A percentile compares a stretch with the other conserved stretches of the same genome.
phyloP scores from a whole-genome alignment of 2,888 invertebrate species.

The Agrochola circellaris region DNA sequence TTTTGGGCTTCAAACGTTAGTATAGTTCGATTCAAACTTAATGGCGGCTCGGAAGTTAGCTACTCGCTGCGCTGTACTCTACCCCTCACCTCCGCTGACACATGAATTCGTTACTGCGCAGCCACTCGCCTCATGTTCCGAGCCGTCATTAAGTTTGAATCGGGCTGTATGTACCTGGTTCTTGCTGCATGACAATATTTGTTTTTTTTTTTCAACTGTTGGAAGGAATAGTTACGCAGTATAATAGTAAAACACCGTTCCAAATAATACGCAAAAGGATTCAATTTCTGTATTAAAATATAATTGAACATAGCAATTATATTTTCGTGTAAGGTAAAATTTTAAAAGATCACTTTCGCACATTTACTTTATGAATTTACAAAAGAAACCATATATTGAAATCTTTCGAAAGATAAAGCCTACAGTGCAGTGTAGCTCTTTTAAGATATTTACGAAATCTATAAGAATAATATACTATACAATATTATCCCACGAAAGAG shows the following conservation, averaged over 20 bases:
- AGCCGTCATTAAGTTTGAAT: too few relatives aligned
- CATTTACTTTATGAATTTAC: background rate
- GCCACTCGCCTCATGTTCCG: too few relatives aligned
- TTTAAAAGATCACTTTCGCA: background rate
- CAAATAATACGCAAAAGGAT: background rate
- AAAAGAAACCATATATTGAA: background rate
- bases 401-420: background rate
- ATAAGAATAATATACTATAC: background rate
- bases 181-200: slow-evolving; percentile 32
- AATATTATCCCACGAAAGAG: background rate
- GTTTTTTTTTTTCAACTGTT: background rate
- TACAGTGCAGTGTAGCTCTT: background rate
- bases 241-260: background rate
- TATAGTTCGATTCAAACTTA: background rate
- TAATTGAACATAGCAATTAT: background rate
- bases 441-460: background rate
- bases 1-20: slow-evolving; percentile 16
- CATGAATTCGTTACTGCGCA: too few relatives aligned
- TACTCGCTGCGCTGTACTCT: too few relatives aligned
- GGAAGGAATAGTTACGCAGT: background rate
- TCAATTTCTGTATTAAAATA: background rate
- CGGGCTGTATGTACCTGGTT: slow-evolving; percentile 5
- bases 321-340: background rate
- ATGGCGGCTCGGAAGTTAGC: too few relatives aligned
- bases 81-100: too few relatives aligned